A percentile compares a stretch with the other conserved stretches of the same genome.
These are phyloP conservation scores for Alouatta palliata DNA, from an alignment of 2,113 vertebrate species.

Conservation along the genomic window DNA sequence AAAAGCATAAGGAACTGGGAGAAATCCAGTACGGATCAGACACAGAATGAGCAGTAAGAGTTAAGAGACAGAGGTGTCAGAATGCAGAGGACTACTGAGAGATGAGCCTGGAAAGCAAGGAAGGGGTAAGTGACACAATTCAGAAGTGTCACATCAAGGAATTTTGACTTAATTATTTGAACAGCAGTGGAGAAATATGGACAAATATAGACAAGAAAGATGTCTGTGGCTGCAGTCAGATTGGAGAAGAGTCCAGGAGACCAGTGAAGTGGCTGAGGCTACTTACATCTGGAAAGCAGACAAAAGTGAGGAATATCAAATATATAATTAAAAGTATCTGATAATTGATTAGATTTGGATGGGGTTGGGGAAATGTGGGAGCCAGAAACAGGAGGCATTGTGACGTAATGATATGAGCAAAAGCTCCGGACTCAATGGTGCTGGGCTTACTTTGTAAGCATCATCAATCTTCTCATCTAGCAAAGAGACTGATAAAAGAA, in stretches of 20 bases:
- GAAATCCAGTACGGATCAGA: not conserved
- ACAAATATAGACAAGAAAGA: not conserved
- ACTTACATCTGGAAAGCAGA: not conserved
- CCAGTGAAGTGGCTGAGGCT: not conserved
- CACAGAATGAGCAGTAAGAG: not conserved
- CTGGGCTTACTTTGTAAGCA: not conserved
- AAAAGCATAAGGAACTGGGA: not conserved
- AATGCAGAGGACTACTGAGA: not conserved
- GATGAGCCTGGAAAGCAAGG: not conserved
- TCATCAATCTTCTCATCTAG: not conserved
- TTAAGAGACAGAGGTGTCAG: not conserved
- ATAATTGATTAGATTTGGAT: not conserved
- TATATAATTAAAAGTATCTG: not conserved
- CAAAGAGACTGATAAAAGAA: not conserved
- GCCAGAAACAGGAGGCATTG: not conserved
- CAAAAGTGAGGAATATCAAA: not conserved
- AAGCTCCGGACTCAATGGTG: not conserved
- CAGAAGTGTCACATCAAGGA: too few species aligned
- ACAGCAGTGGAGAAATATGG: not conserved
- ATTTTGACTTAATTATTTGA: constrained; percentile 10
- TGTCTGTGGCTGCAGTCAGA: not conserved
- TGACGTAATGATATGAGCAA: not conserved
- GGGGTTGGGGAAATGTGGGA: not conserved
- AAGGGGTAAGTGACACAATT: not conserved
- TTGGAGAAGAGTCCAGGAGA: not conserved